Evolutionary conservation across 2,888 invertebrate species (phyloP).

Genomic region (Mesopsocus fuscifrons): DNA sequence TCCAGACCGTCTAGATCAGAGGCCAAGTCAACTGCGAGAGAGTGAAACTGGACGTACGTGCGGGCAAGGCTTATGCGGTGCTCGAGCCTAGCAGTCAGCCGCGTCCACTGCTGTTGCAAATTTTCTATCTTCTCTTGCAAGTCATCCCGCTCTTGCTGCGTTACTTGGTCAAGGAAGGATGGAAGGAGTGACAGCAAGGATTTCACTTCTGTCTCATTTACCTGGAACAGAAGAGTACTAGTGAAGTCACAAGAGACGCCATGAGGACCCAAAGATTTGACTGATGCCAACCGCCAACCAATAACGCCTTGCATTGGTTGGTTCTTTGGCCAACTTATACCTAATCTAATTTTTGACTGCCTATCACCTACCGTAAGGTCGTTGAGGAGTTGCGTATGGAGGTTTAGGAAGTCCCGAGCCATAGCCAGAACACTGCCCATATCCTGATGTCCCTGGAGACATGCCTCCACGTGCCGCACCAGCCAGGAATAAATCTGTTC

Average conservation of each 20-base stretch:
- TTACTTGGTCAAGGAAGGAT: slow-evolving; percentile 39
- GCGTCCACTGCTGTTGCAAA: slow-evolving; percentile 40
- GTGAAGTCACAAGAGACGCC: too few species aligned
- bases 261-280: too few species aligned
- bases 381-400: slow-evolving; percentile 50
- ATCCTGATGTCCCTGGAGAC: slow-evolving; percentile 48
- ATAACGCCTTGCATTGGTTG: too few species aligned
- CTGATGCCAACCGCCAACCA: too few species aligned
- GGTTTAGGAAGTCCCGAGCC: slow-evolving; percentile 51
- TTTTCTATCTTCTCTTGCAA: slow-evolving; percentile 41
- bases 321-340: too few species aligned
- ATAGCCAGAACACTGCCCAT: slow-evolving; percentile 48
- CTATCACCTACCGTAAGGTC: too few species aligned
- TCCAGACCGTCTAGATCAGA: slow-evolving; percentile 46
- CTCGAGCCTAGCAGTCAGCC: slow-evolving; percentile 37
- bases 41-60: slow-evolving; percentile 52
- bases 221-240: slow-evolving; percentile 29
- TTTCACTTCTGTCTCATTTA: slow-evolving; percentile 47
- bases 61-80: slow-evolving; percentile 43
- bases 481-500: slow-evolving; percentile 50
- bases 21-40: slow-evolving; percentile 42
- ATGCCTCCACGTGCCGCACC: slow-evolving; percentile 48
- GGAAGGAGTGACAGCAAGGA: slow-evolving; percentile 40
- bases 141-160: slow-evolving; percentile 40
- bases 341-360: too few species aligned